These are phyloP conservation scores for Pantherophis vulpinus DNA, from an alignment of 2,797 vertebrate species.

Conservation along the genomic window DNA sequence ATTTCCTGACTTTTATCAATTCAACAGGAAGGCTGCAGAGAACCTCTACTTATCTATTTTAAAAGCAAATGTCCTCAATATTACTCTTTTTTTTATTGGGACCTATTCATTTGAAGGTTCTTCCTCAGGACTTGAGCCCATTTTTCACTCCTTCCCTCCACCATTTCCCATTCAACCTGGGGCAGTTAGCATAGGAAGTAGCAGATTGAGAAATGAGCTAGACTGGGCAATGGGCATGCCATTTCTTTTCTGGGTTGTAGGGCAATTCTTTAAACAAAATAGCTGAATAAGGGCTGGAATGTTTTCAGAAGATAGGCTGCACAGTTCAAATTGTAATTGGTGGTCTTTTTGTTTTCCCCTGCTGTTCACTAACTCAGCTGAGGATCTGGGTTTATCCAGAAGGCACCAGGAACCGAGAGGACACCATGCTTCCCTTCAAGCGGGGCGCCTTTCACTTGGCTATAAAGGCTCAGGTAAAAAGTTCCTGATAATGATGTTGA, in stretches of 20 bases:
- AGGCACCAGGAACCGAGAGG: conserved; percentile 1
- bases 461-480: conserved; percentile 21
- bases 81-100: background rate
- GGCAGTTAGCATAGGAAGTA: background rate
- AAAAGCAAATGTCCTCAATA: background rate
- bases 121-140: background rate
- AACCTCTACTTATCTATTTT: background rate
- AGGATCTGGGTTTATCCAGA: conserved; percentile 23
- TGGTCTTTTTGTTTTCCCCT: background rate
- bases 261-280: background rate
- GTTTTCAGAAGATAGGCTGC: background rate
- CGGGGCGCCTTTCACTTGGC: background rate
- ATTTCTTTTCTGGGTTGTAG: background rate
- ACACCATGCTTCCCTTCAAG: conserved; percentile 16
- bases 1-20: background rate
- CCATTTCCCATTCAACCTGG: background rate
- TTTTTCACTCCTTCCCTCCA: background rate
- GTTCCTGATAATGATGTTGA: background rate
- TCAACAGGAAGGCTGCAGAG: background rate
- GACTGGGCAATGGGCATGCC: background rate
- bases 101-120: background rate
- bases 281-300: background rate
- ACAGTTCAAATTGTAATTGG: background rate
- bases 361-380: background rate
- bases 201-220: background rate